Evolutionary conservation across 2,113 vertebrate genomes (phyloP).

Genomic region (Silurus meridionalis): DNA sequence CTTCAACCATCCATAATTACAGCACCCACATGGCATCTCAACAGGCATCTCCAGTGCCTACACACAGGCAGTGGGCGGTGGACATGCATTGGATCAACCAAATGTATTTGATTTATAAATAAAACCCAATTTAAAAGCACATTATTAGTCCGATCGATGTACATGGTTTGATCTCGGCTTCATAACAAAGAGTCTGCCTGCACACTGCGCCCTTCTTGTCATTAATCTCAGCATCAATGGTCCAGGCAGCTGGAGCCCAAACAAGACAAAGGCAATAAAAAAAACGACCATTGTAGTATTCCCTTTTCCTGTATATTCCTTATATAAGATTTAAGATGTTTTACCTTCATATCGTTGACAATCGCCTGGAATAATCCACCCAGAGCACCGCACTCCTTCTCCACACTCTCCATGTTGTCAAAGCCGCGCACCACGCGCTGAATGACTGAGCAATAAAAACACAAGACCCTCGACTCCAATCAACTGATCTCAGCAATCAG

Average conservation of each 20-base stretch:
- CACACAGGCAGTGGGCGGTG: slow-evolving; percentile 20
- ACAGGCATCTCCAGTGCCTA: neutral
- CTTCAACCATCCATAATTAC: neutral
- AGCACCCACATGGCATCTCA: slow-evolving; percentile 18
- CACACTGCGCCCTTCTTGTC: slow-evolving; percentile 31
- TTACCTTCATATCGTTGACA: slow-evolving; percentile 98
- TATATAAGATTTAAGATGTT: slow-evolving; percentile 40
- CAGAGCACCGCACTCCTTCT: slow-evolving; percentile 93
- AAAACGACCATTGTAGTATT: slow-evolving; percentile 17
- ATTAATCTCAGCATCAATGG: slow-evolving; percentile 53
- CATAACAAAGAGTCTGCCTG: slow-evolving; percentile 51
- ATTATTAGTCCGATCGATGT: neutral
- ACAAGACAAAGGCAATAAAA: slow-evolving; percentile 76
- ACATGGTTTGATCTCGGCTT: slow-evolving; percentile 13
- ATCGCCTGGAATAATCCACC: slow-evolving; percentile 96
- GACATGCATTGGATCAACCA: neutral
- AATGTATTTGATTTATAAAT: neutral
- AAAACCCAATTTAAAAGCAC: neutral
- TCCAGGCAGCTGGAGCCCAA: slow-evolving; percentile 49
- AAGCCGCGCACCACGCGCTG: slow-evolving; percentile 45
- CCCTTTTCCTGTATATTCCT: neutral
- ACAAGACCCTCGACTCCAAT: neutral
- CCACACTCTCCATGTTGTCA: slow-evolving; percentile 82
- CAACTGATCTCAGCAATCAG: slow-evolving; percentile 41
- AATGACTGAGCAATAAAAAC: slow-evolving; percentile 42